Evolutionary conservation across 2,888 invertebrate genomes (phyloP).

Genomic region (Chorisops tibialis): DNA sequence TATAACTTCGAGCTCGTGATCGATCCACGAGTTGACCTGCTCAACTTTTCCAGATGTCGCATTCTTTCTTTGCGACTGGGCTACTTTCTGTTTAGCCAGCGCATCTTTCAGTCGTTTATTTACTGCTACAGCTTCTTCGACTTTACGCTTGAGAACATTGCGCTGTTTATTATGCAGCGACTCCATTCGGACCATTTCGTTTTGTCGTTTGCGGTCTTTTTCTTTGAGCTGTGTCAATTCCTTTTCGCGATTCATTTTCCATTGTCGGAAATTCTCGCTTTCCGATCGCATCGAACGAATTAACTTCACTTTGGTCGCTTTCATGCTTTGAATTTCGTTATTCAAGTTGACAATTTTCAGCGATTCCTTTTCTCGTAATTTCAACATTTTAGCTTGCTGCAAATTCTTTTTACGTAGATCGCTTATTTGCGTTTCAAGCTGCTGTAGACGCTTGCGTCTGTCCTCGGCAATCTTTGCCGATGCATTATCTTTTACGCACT

Average conservation of each 20-base stretch:
- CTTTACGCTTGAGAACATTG: constrained; percentile 79
- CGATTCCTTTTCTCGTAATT: constrained; percentile 77
- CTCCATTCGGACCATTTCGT: constrained; percentile 77
- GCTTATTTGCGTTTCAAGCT: constrained; percentile 70
- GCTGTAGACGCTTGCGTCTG: constrained; percentile 71
- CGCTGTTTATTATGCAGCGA: constrained; percentile 74
- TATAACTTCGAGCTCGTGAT: constrained; percentile 75
- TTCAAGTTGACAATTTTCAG: constrained; percentile 70
- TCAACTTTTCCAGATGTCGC: constrained; percentile 49
- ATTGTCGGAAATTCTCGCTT: constrained; percentile 76
- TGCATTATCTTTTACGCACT: constrained; percentile 59
- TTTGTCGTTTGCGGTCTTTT: constrained; percentile 77
- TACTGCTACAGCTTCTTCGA: constrained; percentile 82
- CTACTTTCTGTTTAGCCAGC: constrained; percentile 44
- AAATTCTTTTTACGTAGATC: constrained; percentile 69
- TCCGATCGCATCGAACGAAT: constrained; percentile 82
- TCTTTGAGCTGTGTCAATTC: constrained; percentile 74
- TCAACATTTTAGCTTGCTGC: constrained; percentile 64
- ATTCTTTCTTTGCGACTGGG: constrained; percentile 44
- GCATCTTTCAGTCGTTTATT: constrained; percentile 61
- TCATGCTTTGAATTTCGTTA: constrained; percentile 72
- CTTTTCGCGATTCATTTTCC: constrained; percentile 75
- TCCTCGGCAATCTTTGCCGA: constrained; percentile 67
- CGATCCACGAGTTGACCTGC: constrained; percentile 62
- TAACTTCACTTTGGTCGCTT: constrained; percentile 75